These are phyloP conservation scores for Dendrocincla fuliginosa DNA, from an alignment of 2,797 vertebrate genomes.

Conservation along the genomic window DNA sequence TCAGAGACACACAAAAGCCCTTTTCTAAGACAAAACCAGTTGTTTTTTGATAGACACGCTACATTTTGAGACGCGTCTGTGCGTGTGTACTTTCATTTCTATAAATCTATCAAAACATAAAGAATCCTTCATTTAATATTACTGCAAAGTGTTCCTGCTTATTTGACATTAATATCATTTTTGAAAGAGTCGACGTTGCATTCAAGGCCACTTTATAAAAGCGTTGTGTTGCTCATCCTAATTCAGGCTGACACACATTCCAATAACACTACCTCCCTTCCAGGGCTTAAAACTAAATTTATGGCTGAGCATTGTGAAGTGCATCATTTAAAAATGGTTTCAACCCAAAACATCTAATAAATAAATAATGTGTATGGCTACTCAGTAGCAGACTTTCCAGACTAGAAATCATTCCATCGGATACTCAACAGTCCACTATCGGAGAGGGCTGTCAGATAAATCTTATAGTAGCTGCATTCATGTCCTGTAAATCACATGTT, in stretches of 20 bases:
- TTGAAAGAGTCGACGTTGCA: slow-evolving; percentile 77
- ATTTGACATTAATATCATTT: slow-evolving; percentile 86
- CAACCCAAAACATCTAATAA: slow-evolving; percentile 92
- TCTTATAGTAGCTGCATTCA: slow-evolving; percentile 92
- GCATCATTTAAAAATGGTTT: slow-evolving; percentile 90
- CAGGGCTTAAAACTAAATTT: slow-evolving; percentile 83
- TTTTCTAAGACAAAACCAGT: background rate
- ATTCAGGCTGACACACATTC: slow-evolving; percentile 86
- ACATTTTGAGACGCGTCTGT: background rate
- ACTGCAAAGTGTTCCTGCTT: slow-evolving; percentile 75
- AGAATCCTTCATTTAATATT: slow-evolving; percentile 74
- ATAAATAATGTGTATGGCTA: slow-evolving; percentile 92
- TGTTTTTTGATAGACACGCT: slow-evolving; percentile 8
- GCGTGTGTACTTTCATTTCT: slow-evolving; percentile 30
- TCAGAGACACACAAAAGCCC: background rate
- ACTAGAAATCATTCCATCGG: slow-evolving; percentile 95
- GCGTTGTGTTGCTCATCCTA: slow-evolving; percentile 81
- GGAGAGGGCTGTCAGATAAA: slow-evolving; percentile 91
- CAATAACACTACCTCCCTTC: slow-evolving; percentile 85
- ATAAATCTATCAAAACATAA: slow-evolving; percentile 68
- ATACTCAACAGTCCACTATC: slow-evolving; percentile 88
- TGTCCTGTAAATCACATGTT: slow-evolving; percentile 98
- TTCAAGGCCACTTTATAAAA: slow-evolving; percentile 83
- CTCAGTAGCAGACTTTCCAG: slow-evolving; percentile 84
- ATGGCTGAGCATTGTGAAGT: slow-evolving; percentile 85